phyloP scores from a whole-genome alignment of 1,140 invertebrate species.

The Drosophila sproati region DNA sequence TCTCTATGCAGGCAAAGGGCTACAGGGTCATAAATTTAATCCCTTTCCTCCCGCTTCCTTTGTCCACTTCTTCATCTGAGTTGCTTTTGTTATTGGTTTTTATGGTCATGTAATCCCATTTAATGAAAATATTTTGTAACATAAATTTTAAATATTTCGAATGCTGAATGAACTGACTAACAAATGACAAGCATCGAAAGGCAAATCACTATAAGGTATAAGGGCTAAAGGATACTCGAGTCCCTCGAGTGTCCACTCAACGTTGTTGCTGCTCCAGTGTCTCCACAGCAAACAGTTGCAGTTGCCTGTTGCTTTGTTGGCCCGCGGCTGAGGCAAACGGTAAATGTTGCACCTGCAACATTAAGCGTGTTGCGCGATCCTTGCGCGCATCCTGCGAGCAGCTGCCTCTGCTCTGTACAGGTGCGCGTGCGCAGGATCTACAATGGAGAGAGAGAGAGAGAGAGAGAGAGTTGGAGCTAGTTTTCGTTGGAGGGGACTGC shows the following conservation, averaged over 20 bases:
- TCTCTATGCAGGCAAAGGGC: constrained; percentile 2
- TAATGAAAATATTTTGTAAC: constrained; percentile 74
- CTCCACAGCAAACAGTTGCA: constrained; percentile 2
- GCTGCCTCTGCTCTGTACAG: constrained; percentile 66
- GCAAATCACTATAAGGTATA: constrained; percentile 4
- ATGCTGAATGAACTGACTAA: not conserved
- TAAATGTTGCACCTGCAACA: constrained; percentile 73
- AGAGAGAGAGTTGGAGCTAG: constrained; percentile 9
- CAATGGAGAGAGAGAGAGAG: not conserved
- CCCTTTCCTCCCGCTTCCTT: not conserved
- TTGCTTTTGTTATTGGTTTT: constrained; percentile 22
- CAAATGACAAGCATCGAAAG: constrained; percentile 28
- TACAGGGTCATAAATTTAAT: constrained; percentile 47
- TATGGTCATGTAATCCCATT: constrained; percentile 33
- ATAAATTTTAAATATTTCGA: constrained; percentile 67
- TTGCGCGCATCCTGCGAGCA: constrained; percentile 48
- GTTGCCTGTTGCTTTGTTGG: constrained; percentile 18
- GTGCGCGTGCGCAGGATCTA: constrained; percentile 62
- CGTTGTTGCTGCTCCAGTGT: not conserved
- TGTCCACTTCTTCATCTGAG: not conserved
- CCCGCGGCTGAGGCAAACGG: constrained; percentile 60
- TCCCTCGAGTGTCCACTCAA: not conserved
- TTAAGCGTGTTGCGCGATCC: constrained; percentile 33
- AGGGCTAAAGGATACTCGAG: constrained; percentile 3
- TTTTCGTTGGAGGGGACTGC: constrained; percentile 7